Evolutionary conservation across 2,797 vertebrate species (phyloP).

Genomic region (Cyprinella venusta): DNA sequence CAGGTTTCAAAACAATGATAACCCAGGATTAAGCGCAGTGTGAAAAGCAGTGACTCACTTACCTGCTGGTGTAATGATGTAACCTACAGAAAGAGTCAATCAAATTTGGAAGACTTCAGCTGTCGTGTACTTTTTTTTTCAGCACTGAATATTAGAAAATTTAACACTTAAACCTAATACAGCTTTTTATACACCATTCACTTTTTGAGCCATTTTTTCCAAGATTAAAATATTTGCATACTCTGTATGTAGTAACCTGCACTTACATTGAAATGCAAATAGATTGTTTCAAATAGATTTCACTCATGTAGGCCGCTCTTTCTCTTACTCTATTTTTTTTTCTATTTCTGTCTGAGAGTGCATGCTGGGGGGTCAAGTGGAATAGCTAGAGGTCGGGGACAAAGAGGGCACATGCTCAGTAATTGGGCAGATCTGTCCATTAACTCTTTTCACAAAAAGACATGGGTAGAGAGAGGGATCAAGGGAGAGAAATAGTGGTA

Average conservation of each 20-base stretch:
- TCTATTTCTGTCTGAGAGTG: conserved; percentile 15
- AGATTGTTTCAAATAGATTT: conserved; percentile 27
- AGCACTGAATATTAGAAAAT: not conserved
- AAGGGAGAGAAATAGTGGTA: not conserved
- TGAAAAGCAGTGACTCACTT: not conserved
- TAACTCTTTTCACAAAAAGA: conserved; percentile 30
- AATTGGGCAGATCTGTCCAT: conserved; percentile 50
- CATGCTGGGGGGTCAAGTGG: conserved; percentile 47
- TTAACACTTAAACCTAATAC: not conserved
- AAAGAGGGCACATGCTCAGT: conserved; percentile 42
- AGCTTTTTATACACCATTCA: not conserved
- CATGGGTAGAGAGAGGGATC: conserved; percentile 3
- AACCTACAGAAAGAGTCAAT: not conserved
- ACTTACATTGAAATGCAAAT: conserved; percentile 28
- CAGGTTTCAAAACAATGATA: not conserved
- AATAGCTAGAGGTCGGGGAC: conserved; percentile 48
- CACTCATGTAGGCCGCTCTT: not conserved
- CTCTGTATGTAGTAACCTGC: conserved; percentile 11
- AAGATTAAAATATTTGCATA: not conserved
- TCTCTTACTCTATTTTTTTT: not conserved
- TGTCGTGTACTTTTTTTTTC: too few relatives aligned
- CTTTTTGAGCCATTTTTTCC: not conserved
- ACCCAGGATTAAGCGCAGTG: not conserved
- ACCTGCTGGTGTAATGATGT: not conserved
- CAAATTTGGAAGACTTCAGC: not conserved